Evolutionary conservation across 2,113 vertebrate genomes (phyloP), one percentile per base, ranked within the genome.

Genomic region (Nycticebus coucang): DNA sequence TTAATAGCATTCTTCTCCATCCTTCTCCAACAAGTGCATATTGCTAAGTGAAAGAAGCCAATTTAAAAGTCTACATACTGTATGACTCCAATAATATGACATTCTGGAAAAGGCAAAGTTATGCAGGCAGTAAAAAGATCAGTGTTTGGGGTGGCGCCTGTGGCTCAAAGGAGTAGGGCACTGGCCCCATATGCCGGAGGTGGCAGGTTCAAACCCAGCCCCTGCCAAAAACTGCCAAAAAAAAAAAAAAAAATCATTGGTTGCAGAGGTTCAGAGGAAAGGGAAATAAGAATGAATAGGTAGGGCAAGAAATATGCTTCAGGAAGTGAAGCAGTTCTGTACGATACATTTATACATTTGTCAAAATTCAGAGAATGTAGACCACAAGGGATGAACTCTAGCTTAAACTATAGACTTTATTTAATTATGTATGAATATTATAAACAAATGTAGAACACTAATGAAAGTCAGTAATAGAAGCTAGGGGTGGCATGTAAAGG

Each of bases 101-200:
- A 55, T 62, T 91, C 21, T 69, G 72, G 33, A 84, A 80, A 53
- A 95, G 17, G 8, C 50, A 83, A 94, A 94, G 62, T 64, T 72
- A 30, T 37, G 41, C 28, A 81, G 30, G 74, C 1, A 60, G 15
- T 71, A 59, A 86, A 66, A 92, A 91, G 26, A 74, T 71, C 2
- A n/a, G 18, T 64, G 45, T 41, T 41, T 41, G 41, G 41, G 41
- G 5, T 41, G 41, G 41, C 5, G 41, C 41, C 41, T 41, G 41
- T 41, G 41, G 41, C 41, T 41, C 41, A 41, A 41, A 41, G 41
- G 41, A 41, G 41, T 41, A 41, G 41, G 41, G 41, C 41, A 5
- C 5, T 41, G 41, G 41, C 41, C 41, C 41, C 41, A 41, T 41
- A 41, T 41, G 41, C 41, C 41, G 41, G 41, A 41, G 41, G 41